phyloP scores from a whole-genome alignment of 2,113 vertebrate genomes.

The Hypanus sabinus region DNA sequence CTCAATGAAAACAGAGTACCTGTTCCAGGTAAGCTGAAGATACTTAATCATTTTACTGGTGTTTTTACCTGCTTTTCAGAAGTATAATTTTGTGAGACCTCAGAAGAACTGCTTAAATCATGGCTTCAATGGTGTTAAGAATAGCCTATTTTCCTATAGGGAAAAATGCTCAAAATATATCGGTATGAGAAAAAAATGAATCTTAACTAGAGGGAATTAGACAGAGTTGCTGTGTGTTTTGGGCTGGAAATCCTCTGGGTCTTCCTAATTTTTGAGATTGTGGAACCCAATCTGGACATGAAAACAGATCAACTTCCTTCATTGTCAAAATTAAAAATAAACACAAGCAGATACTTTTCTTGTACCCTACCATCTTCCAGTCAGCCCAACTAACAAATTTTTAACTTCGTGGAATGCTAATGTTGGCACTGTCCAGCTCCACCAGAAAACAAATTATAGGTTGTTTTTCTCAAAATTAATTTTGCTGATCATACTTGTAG shows the following conservation, averaged over 20 bases:
- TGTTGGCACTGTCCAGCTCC: background rate
- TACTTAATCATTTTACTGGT: background rate
- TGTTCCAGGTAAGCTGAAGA: constrained; percentile 11
- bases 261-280: too few species aligned
- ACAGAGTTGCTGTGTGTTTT: too few species aligned
- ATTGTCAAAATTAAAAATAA: background rate
- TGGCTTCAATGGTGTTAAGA: background rate
- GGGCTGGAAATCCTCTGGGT: too few species aligned
- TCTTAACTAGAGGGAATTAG: background rate
- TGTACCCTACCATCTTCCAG: background rate
- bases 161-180: background rate
- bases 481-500: background rate
- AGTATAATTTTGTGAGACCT: background rate
- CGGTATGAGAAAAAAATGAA: background rate
- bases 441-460: background rate
- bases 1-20: constrained; percentile 28
- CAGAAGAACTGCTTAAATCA: background rate
- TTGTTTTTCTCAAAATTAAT: background rate
- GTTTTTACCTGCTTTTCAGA: background rate
- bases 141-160: background rate
- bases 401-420: background rate
- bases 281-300: too few species aligned
- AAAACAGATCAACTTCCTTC: background rate
- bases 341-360: background rate
- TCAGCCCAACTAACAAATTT: background rate